Percentiles rank a stretch among this genome's conserved stretches.
Conservation (phyloP, 2,888 invertebrate species). For the Tholera decimalis region DNA sequence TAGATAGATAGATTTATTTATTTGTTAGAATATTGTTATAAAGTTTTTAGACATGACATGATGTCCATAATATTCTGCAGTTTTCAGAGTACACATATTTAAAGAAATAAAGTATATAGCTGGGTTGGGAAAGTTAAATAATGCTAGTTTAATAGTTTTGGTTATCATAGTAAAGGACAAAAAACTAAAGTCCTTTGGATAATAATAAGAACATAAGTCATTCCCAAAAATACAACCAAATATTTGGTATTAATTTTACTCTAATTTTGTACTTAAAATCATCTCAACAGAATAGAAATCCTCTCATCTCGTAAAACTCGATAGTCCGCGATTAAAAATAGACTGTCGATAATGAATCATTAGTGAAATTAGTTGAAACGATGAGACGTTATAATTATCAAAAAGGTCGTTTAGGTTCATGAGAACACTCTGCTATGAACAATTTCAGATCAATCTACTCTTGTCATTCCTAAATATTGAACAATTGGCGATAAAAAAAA, state of each 20-base stretch:
- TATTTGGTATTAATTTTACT: too few relatives aligned
- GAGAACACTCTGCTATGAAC: conserved; percentile 75
- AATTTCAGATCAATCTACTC: conserved; percentile 85
- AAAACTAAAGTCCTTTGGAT: too few relatives aligned
- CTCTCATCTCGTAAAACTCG: not conserved
- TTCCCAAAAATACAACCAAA: not conserved
- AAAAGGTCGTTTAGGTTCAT: conserved; percentile 76
- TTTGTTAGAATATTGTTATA: too few relatives aligned
- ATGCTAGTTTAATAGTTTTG: too few relatives aligned
- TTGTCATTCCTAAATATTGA: conserved; percentile 84
- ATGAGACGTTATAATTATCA: conserved; percentile 43
- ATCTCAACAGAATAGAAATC: conserved; percentile 6
- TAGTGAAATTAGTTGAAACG: conserved; percentile 46
- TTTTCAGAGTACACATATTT: too few relatives aligned
- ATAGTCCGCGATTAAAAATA: not conserved
- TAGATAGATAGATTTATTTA: too few relatives aligned
- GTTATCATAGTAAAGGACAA: too few relatives aligned
- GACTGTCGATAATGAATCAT: conserved; percentile 45
- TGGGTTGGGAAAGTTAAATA: not conserved
- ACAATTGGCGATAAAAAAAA: conserved; percentile 83
- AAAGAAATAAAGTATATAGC: not conserved
- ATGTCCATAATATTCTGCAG: too few relatives aligned
- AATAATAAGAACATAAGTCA: not conserved
- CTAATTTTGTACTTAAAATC: not conserved
- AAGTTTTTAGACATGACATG: too few relatives aligned